Percentiles rank a stretch among this genome's conserved stretches.
These are phyloP conservation scores for Lycophotia porphyrea DNA, from an alignment of 2,888 invertebrate genomes.

Conservation along the genomic window DNA sequence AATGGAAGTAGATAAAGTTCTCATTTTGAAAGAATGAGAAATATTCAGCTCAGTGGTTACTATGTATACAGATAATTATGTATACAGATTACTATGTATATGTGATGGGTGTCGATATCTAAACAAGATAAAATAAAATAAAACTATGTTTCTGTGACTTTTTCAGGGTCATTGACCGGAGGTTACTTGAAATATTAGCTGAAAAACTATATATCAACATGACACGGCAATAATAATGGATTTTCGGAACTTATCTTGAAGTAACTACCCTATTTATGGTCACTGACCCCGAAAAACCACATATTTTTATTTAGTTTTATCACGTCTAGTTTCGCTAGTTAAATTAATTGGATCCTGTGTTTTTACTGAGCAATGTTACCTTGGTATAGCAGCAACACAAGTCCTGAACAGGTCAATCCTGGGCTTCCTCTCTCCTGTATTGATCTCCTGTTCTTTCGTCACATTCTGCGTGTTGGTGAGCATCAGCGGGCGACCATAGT, in stretches of 20 bases:
- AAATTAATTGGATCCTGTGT: not conserved
- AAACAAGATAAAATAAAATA: not conserved
- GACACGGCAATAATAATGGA: not conserved
- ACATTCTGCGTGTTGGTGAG: conserved; percentile 98
- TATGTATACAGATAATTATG: not conserved
- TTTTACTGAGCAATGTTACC: conserved; percentile 69
- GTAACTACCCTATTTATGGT: not conserved
- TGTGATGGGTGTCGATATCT: not conserved
- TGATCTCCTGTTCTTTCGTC: conserved; percentile 98
- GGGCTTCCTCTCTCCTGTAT: conserved; percentile 98
- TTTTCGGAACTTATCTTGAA: too few species aligned
- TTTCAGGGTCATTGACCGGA: not conserved
- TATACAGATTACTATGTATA: too few species aligned
- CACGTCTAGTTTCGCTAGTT: not conserved
- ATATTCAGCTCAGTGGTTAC: not conserved
- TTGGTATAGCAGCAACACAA: conserved; percentile 99
- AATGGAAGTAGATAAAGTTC: not conserved
- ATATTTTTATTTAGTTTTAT: not conserved
- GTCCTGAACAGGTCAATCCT: conserved; percentile 99
- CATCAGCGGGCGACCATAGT: conserved; percentile 99
- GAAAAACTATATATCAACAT: not conserved
- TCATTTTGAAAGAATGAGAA: not conserved
- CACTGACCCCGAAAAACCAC: not conserved
- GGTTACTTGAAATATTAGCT: not conserved
- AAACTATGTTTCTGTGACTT: not conserved